Evolutionary conservation across 1,140 invertebrate species (phyloP), one percentile per base, ranked within the genome.

Genomic region (Plutomurus gul): DNA sequence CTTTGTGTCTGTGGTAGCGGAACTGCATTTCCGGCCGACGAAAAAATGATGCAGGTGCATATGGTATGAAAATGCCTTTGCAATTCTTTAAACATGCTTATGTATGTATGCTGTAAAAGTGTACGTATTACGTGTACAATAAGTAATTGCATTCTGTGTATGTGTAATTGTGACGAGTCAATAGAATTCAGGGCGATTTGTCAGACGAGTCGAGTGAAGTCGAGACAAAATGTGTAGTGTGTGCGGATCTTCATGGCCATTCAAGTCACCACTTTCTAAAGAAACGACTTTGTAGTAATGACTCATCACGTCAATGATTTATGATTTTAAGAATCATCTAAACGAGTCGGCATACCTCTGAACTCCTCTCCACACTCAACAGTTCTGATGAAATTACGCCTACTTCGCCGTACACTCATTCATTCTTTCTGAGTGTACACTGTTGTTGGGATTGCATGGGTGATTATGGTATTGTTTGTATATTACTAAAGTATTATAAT

Each of bases 221-320:
- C 39, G 7, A 43, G 1, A 10, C 1, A 43, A n/a, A n/a, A n/a
- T n/a, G 18, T 18, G 46, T n/a, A n/a, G n/a, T 18, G 8, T 18
- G 13, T 7, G n/a, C 18, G 18, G n/a, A 49, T 49, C 18, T 43
- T 43, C 39, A 43, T 43, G 11, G n/a, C n/a, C n/a, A n/a, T n/a
- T n/a, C n/a, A n/a, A n/a, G n/a, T n/a, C n/a, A n/a, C n/a, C n/a
- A 60, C 51, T 60, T 60, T 60, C 56, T 65, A 65, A 65, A 25
- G 25, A 65, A 65, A 49, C 46, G 25, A 36, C 16, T 65, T n/a
- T n/a, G n/a, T n/a, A n/a, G n/a, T n/a, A 33, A 33, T 65, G 56
- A 65, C 56, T 65, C 56, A 36, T n/a, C n/a, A 49, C 18, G 56
- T 65, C 56, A 65, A 65, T 65, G 56, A 65, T 65, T 65, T 65